Percentiles rank a stretch among this genome's conserved stretches.
Evolutionary conservation across 2,888 invertebrate genomes (phyloP).

Genomic region (Ornithoptera priamus): DNA sequence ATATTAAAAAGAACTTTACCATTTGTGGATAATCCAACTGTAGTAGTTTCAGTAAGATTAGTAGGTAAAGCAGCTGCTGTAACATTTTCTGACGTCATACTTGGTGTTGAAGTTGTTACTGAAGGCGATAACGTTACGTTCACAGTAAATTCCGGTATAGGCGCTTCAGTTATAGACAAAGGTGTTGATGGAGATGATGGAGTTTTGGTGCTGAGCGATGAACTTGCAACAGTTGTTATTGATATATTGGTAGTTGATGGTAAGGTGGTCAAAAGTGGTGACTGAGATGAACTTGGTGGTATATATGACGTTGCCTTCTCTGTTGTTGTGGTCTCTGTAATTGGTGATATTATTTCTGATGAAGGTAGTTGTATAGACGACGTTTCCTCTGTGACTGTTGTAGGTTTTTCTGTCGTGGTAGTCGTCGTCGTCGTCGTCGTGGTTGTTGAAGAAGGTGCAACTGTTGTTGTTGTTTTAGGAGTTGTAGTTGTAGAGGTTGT

Average conservation of each 20-base stretch:
- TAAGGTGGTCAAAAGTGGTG: slow-evolving; percentile 17
- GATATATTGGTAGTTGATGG: slow-evolving; percentile 17
- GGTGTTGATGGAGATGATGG: slow-evolving; percentile 29
- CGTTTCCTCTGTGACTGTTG: slow-evolving; percentile 9
- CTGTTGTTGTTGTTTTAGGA: slow-evolving; percentile 63
- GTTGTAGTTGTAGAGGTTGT: slow-evolving; percentile 52
- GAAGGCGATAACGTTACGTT: slow-evolving; percentile 57
- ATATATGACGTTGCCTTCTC: slow-evolving; percentile 30
- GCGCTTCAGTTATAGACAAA: slow-evolving; percentile 36
- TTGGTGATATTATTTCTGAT: slow-evolving; percentile 34
- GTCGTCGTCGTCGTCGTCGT: slow-evolving; percentile 32
- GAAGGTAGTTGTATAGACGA: slow-evolving; percentile 29
- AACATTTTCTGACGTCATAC: slow-evolving; percentile 44
- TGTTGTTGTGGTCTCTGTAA: slow-evolving; percentile 28
- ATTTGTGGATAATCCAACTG: slow-evolving; percentile 31
- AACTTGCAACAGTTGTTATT: slow-evolving; percentile 10
- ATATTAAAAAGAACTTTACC: slow-evolving; percentile 31
- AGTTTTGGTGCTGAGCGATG: slow-evolving; percentile 10
- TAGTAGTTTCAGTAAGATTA: slow-evolving; percentile 42
- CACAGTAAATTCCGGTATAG: slow-evolving; percentile 59
- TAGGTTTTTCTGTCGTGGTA: slow-evolving; percentile 37
- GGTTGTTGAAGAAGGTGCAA: slow-evolving; percentile 30
- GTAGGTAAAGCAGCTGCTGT: slow-evolving; percentile 40
- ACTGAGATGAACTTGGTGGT: slow-evolving; percentile 22
- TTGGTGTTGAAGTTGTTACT: slow-evolving; percentile 47